Evolutionary conservation across 2,888 invertebrate genomes (phyloP).

Genomic region (Nemotelus pantherinus): DNA sequence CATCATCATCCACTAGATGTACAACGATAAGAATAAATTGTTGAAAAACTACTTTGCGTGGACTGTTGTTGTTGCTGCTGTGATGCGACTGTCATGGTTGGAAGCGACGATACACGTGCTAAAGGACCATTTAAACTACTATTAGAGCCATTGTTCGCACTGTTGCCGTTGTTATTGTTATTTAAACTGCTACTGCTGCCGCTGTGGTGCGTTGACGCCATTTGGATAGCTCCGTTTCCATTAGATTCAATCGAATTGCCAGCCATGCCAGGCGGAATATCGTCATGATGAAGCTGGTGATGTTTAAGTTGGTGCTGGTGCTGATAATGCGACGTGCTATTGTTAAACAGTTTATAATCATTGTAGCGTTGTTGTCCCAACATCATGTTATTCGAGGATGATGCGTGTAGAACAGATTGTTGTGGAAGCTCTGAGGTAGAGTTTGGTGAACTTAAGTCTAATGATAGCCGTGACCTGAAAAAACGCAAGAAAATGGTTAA

Average conservation of each 20-base stretch:
- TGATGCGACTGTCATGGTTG: slow-evolving; percentile 48
- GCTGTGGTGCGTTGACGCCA: slow-evolving; percentile 27
- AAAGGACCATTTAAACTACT: slow-evolving; percentile 49
- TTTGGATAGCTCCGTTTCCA: slow-evolving; percentile 45
- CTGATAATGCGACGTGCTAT: slow-evolving; percentile 9
- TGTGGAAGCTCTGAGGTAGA: slow-evolving; percentile 53
- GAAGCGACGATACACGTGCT: slow-evolving; percentile 51
- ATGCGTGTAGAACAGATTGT: slow-evolving; percentile 31
- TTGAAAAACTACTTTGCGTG: slow-evolving; percentile 28
- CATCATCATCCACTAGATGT: background rate
- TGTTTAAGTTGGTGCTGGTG: slow-evolving; percentile 21
- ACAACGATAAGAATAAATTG: slow-evolving; percentile 2
- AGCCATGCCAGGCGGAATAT: slow-evolving; percentile 8
- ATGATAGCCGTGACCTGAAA: slow-evolving; percentile 58
- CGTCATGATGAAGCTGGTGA: slow-evolving; percentile 8
- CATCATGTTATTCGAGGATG: slow-evolving; percentile 18
- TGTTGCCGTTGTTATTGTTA: slow-evolving; percentile 48
- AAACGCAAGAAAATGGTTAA: background rate
- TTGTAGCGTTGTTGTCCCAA: slow-evolving; percentile 36
- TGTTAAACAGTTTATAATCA: slow-evolving; percentile 36
- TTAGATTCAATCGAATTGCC: slow-evolving; percentile 47
- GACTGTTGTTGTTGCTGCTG: slow-evolving; percentile 25
- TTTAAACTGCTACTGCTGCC: slow-evolving; percentile 45
- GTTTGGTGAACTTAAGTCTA: slow-evolving; percentile 57
- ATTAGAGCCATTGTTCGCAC: slow-evolving; percentile 41